Base-by-base conservation (phyloP, 2,113 vertebrate species). In the Jacana jacana region DNA sequence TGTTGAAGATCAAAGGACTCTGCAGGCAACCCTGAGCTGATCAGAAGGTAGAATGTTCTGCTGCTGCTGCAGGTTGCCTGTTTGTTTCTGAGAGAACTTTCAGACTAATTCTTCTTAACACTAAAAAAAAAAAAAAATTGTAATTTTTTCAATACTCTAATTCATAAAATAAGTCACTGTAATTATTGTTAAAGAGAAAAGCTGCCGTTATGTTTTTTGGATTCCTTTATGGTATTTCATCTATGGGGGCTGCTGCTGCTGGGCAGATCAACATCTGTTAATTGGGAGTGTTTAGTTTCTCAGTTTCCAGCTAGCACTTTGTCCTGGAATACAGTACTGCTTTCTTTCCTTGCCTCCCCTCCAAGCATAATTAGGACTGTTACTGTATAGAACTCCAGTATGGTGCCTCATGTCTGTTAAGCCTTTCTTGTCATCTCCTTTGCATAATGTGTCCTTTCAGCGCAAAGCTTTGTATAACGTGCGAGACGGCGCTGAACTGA, bases 401-500 rank as follows among this genome's bases (percentile, higher is more conserved):
- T 91, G 83, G 65, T 92, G 66, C 42, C 81, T 96, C 63, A 52
- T 23, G 61, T 95, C 69, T 81, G 33, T 72, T 68, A 79, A 79
- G 73, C 48, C 86, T 91, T 93, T 93, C 84, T 89, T 91, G 72
- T 75, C 39, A 24, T 89, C 69, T 69, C 52, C 73, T 97, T 84
- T 89, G 69, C 91, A 86, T 87, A 95, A 93, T 57, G n/a, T 81
- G 70, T 87, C 77, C 86, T 95, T 96, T 96, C 83, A 95, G 86
- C 24, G 61, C 31, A 46, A 84, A 81, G 93, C 91, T 95, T 92
- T 95, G 89, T 81, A 11, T 55, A 75, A 4, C 0, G 10, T 35
- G 66, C 33, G 75, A 92, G 81, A 17, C 86, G 51, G 58, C 30
- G 73, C 84, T 83, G 16, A 52, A 64, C 46, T 35, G 65, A 75